These are phyloP conservation scores for Microplitis deprimator DNA, from an alignment of 2,888 invertebrate genomes.

Conservation along the genomic window DNA sequence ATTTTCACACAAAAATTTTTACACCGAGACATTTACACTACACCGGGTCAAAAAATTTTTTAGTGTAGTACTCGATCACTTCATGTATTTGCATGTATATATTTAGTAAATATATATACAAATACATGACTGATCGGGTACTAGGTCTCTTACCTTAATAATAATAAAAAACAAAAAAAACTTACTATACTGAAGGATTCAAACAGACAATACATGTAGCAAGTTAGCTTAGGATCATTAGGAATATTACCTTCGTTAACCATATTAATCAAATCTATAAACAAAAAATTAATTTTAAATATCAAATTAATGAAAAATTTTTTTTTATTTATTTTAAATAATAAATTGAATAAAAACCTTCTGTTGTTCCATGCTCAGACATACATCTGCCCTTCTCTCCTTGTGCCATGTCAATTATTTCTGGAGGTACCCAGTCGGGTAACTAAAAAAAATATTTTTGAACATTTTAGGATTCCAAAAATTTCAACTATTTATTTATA, in stretches of 20 bases:
- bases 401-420: constrained; percentile 63
- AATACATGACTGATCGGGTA: too few relatives aligned
- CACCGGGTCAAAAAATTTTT: too few relatives aligned
- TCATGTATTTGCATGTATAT: too few relatives aligned
- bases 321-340: background rate
- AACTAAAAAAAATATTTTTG: constrained; percentile 52
- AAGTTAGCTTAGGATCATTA: constrained; percentile 60
- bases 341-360: constrained; percentile 56
- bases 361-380: constrained; percentile 62
- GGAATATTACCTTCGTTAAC: constrained; percentile 58
- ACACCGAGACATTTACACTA: too few relatives aligned
- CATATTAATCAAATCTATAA: constrained; percentile 59
- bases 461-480: background rate
- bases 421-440: constrained; percentile 63
- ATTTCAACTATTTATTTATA: background rate
- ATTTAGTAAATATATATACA: too few relatives aligned
- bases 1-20: too few relatives aligned
- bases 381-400: constrained; percentile 65
- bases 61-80: too few relatives aligned
- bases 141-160: background rate
- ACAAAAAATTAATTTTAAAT: constrained; percentile 3
- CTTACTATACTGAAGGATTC: constrained; percentile 65
- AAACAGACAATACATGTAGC: constrained; percentile 66
- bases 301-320: background rate
- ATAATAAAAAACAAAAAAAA: constrained; percentile 1